Base-by-base conservation (phyloP, 37 sponge, comb jelly and placozoan genomes). In the Petrosia ficiformis region DNA sequence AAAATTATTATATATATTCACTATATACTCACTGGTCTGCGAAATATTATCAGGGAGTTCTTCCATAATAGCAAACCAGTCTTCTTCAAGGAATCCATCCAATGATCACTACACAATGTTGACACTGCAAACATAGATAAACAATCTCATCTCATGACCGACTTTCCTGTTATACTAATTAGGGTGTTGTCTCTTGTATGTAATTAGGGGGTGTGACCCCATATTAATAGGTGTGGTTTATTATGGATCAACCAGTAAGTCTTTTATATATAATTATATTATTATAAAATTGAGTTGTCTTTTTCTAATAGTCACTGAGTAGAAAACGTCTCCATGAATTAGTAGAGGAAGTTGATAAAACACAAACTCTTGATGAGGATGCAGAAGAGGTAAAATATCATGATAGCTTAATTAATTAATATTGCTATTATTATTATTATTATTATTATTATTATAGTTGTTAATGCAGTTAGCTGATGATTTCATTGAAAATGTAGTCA, bases 401-500 rank as follows among this genome's bases (percentile, higher is more conserved):
- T 3, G 56, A 30, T 39, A 39, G 25, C 42, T 43, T 72, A 42
- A 19, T 29, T 5, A 72, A 4, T 42, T 11, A 3, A 19, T 22
- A 14, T 29, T 10, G 48, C 21, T 8, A 19, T 29, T 5, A 68
- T 35, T 24, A 35, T 35, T 68, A 35, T 40, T 44, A 44, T 38
- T 79, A 14, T n/a, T 40, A 10, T 39, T 28, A 54, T 72, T 10
- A 21, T 4, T 28, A 32, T 43, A 94, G 95, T 59, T 90, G 1
- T 76, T 96, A 8, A 66, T 93, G 77, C 94, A 90, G 69, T 68
- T 96, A 70, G 97, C 95, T 48, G 97, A 96, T 79, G 95, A 93
- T 37, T 96, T 93, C 67, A 87, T 96, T 39, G 97, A 96, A 70
- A 80, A 71, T 80, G 94, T 85, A 33, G 92, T 96, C 32, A 77